Base-by-base conservation (phyloP, 2,888 invertebrate genomes). In the Carterocephalus palaemon region DNA sequence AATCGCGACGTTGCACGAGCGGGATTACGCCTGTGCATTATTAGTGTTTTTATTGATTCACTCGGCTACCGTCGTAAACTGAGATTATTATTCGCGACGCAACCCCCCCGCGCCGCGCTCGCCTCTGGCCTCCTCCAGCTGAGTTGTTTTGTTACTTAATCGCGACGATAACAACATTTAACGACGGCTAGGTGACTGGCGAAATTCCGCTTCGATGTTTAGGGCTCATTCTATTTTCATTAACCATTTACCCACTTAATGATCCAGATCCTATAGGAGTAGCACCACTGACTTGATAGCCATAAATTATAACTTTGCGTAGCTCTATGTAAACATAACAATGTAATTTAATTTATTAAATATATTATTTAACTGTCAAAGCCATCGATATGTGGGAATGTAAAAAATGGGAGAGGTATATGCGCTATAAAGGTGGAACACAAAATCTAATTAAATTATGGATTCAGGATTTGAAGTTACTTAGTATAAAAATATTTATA, bases 21-120 rank as follows among this genome's bases (percentile, higher is more conserved):
- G 71, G 80, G 85, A 80, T 86, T 84, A 85, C 79, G 77, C 71
- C 75, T 77, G 81, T 84, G 86, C 86, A 86, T 86, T 86, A 86
- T 86, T 86, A 86, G 86, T 85, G 86, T 86, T 86, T 86, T 86
- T 86, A 86, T 86, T 86, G 86, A 86, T 86, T 86, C 83, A 81
- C 83, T 85, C 85, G 86, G 85, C 75, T 79, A 74, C 78, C 70
- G 79, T 85, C 85, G 86, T 86, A 85, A 86, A 86, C 76, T 81
- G 84, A 85, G 85, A 85, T 85, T 85, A 85, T 85, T 84, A 86
- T 85, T 84, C 85, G 82, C 80, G 76, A 75, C 75, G 71, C 67
- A 54, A 63, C 70, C 60, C 54, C 63, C 60, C 60, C 55, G 62
- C 62, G 61, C 64, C 61, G 57, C 49, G 52, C 54, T 45, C 41